phyloP scores from a whole-genome alignment of 2,888 invertebrate species.

The Ditula angustiorana region DNA sequence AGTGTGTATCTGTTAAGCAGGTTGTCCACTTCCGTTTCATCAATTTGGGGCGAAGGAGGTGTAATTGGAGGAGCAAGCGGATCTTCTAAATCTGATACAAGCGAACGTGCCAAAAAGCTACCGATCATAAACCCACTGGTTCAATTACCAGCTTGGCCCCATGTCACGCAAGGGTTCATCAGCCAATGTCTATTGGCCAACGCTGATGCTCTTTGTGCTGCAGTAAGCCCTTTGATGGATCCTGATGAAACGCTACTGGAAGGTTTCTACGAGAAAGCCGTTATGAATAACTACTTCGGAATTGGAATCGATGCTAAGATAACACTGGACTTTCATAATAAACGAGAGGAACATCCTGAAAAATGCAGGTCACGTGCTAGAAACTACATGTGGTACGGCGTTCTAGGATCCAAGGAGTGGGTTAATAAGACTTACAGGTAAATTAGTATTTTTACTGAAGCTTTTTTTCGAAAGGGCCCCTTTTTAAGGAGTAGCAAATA shows the following conservation, averaged over 20 bases:
- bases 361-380: conserved; percentile 97
- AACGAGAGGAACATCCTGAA: conserved; percentile 98
- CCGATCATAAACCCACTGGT: conserved; percentile 97
- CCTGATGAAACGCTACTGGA: conserved; percentile 95
- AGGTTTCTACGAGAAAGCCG: conserved; percentile 96
- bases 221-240: conserved; percentile 98
- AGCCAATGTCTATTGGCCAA: conserved; percentile 98
- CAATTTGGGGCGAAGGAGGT: conserved; percentile 80
- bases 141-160: conserved; percentile 94
- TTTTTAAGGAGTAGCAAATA: no score
- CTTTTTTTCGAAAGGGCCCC: no score
- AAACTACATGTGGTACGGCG: conserved; percentile 98
- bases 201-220: conserved; percentile 97
- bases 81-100: conserved; percentile 76
- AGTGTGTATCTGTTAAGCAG: conserved; percentile 56
- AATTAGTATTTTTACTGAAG: neutral
- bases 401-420: conserved; percentile 92
- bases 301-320: conserved; percentile 99
- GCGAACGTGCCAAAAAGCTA: conserved; percentile 88
- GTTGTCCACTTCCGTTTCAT: conserved; percentile 81
- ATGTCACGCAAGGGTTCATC: conserved; percentile 93
- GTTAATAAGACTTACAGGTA: conserved; percentile 95
- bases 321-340: conserved; percentile 98
- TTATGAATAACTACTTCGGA: conserved; percentile 99
- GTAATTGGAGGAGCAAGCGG: conserved; percentile 54